Conservation (phyloP, 2,888 invertebrate genomes). For the Sialis lutaria region DNA sequence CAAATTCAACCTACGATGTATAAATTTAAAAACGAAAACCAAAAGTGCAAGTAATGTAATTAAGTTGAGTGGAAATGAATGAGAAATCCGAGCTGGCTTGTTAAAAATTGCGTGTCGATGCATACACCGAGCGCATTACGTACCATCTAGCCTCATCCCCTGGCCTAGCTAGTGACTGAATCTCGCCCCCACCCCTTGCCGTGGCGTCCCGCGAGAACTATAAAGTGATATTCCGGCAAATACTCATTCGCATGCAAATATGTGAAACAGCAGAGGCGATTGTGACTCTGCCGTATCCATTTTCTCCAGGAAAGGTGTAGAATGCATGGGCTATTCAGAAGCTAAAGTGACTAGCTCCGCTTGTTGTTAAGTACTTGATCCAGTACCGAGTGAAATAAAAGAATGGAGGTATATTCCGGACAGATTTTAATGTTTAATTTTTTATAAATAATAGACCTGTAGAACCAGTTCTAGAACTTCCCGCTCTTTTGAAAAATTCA, state of each 20-base stretch:
- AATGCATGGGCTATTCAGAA: neutral
- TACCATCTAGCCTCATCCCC: neutral
- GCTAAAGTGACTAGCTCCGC: neutral
- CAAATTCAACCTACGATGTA: too few species aligned
- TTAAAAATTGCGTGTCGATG: constrained; percentile 15
- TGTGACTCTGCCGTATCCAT: too few species aligned
- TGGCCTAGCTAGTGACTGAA: too few species aligned
- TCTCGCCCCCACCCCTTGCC: too few species aligned
- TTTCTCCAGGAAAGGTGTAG: neutral
- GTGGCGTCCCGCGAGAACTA: constrained; percentile 3
- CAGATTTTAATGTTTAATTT: too few species aligned
- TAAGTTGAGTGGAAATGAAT: constrained; percentile 3
- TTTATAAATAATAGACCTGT: too few species aligned
- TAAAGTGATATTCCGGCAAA: constrained; percentile 6
- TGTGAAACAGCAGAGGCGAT: neutral
- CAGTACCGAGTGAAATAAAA: too few species aligned
- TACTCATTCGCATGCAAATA: constrained; percentile 6
- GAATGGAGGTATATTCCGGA: too few species aligned
- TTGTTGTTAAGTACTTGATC: neutral
- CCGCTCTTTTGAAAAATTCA: too few species aligned
- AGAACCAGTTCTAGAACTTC: too few species aligned
- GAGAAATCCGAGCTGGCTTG: constrained; percentile 1
- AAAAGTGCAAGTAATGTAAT: neutral
- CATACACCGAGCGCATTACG: constrained; percentile 13
- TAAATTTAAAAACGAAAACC: too few species aligned